Percentiles rank a stretch among this genome's conserved stretches.
phyloP scores from a whole-genome alignment of 2,113 vertebrate genomes.

The Corythornis vintsioides region DNA sequence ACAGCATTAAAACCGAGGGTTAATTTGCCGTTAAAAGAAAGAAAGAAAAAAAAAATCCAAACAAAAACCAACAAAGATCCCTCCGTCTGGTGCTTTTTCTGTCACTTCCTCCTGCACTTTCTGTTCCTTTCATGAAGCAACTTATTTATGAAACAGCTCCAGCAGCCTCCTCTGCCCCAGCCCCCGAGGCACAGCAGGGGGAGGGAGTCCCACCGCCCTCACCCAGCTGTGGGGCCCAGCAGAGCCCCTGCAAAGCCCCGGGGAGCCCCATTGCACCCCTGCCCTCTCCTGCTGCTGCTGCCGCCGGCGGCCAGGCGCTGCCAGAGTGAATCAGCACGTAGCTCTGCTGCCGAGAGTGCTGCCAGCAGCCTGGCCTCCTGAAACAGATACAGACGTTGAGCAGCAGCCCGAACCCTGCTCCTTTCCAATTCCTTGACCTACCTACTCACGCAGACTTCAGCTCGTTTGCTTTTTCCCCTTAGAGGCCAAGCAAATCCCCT shows the following conservation, averaged over 20 bases:
- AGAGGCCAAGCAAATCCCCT: background rate
- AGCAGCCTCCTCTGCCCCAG: background rate
- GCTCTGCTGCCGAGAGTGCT: background rate
- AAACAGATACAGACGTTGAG: constrained; percentile 25
- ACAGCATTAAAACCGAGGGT: constrained; percentile 18
- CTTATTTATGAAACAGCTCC: background rate
- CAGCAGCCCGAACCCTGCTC: background rate
- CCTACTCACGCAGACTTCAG: background rate
- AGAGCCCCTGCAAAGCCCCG: background rate
- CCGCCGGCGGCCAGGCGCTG: background rate
- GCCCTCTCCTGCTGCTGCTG: background rate
- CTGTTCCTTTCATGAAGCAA: background rate
- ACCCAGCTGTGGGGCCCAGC: background rate
- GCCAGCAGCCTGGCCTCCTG: background rate
- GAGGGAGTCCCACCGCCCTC: background rate
- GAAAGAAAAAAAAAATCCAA: background rate
- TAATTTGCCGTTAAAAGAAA: constrained; percentile 40
- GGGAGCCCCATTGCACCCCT: background rate
- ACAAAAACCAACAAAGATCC: background rate
- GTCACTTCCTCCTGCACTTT: constrained; percentile 27
- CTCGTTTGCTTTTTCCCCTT: background rate
- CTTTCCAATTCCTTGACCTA: constrained; percentile 41
- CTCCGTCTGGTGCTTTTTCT: background rate
- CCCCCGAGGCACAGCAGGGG: accelerated
- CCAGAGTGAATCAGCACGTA: constrained; percentile 26